phyloP scores from a whole-genome alignment of 2,888 invertebrate species.

The Embidobia sp. region DNA sequence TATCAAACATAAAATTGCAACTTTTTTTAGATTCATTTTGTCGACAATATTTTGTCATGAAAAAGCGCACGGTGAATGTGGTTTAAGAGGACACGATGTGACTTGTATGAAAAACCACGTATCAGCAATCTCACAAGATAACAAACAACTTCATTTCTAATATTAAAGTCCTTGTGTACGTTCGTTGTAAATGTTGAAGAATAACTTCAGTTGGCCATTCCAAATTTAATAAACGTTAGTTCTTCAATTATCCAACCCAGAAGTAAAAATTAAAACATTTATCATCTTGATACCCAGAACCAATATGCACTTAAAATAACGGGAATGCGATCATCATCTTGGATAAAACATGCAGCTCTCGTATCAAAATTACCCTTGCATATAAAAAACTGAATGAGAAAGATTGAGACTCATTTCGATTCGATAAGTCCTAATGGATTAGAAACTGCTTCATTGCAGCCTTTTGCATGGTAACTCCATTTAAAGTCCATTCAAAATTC shows the following conservation, averaged over 20 bases:
- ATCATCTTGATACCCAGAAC: too few relatives aligned
- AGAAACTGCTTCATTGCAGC: neutral
- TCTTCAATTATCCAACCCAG: too few relatives aligned
- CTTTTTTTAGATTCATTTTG: conserved; percentile 19
- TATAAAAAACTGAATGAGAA: too few relatives aligned
- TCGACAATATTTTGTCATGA: conserved; percentile 31
- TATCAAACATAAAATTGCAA: conserved; percentile 21
- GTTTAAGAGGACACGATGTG: conserved; percentile 51
- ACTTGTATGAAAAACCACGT: conserved; percentile 33
- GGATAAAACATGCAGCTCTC: too few relatives aligned
- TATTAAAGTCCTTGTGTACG: conserved; percentile 3
- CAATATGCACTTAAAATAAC: too few relatives aligned
- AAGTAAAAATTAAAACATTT: too few relatives aligned
- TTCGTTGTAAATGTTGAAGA: neutral
- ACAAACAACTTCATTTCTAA: conserved; percentile 31
- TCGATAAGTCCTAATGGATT: conserved; percentile 20
- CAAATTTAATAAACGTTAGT: too few relatives aligned
- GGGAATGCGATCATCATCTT: too few relatives aligned
- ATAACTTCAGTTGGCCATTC: neutral
- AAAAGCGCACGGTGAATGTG: conserved; percentile 32
- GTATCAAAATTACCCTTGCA: too few relatives aligned
- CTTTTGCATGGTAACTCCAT: neutral
- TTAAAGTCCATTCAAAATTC: conserved; percentile 11
- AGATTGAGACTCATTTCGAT: conserved; percentile 21
- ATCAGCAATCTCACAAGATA: conserved; percentile 34